A percentile compares a stretch with the other conserved stretches of the same genome.
Evolutionary conservation across 2,888 invertebrate genomes (phyloP).

Genomic region (Phengaris arion): DNA sequence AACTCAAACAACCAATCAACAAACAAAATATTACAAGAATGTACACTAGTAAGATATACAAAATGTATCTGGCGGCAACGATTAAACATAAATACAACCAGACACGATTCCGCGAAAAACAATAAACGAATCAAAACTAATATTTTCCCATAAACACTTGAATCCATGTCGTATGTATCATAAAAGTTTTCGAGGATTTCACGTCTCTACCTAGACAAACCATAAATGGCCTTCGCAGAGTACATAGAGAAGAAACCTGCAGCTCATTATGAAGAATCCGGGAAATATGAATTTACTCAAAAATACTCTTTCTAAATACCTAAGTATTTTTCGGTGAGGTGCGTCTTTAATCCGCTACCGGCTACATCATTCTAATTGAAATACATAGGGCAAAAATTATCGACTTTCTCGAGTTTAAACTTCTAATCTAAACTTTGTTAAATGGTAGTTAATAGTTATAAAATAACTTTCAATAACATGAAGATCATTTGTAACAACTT

Average conservation of each 20-base stretch:
- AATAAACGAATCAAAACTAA: constrained; percentile 14
- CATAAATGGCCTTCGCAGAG: background rate
- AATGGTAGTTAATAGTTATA: too few relatives aligned
- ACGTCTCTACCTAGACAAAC: background rate
- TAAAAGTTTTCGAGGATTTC: background rate
- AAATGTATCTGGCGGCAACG: constrained; percentile 4
- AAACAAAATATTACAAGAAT: background rate
- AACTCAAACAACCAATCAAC: background rate
- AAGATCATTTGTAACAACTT: constrained; percentile 51
- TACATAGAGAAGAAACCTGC: too few relatives aligned
- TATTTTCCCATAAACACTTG: constrained; percentile 9
- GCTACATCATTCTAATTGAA: too few relatives aligned
- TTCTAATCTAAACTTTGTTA: too few relatives aligned
- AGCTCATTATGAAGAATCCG: too few relatives aligned
- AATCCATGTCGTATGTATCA: constrained; percentile 1
- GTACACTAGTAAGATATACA: background rate
- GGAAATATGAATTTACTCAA: too few relatives aligned
- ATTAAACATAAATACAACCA: background rate
- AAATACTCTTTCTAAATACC: too few relatives aligned
- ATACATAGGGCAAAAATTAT: too few relatives aligned
- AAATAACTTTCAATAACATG: constrained; percentile 20
- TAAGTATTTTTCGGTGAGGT: too few relatives aligned
- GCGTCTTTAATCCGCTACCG: too few relatives aligned
- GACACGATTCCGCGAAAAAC: constrained; percentile 10
- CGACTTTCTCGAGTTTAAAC: too few relatives aligned